These are phyloP conservation scores for Bombus ignitus DNA, from an alignment of 1,140 invertebrate genomes.

Conservation along the genomic window DNA sequence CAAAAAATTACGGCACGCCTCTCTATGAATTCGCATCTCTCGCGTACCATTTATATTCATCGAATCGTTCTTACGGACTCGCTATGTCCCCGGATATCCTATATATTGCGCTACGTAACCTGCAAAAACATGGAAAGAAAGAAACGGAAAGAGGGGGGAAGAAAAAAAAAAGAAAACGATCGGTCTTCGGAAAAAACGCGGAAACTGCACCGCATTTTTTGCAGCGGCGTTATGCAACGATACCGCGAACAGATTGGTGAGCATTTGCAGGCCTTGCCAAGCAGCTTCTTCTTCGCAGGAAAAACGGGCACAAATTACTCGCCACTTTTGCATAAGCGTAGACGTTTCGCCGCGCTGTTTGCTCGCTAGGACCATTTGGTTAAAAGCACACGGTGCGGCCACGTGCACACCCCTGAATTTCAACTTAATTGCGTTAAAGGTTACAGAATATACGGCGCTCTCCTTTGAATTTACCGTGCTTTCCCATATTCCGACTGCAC, in stretches of 20 bases:
- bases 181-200: not conserved
- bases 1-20: not conserved
- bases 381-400: constrained; percentile 56
- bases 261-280: not conserved
- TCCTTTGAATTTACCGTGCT: constrained; percentile 40
- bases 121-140: not conserved
- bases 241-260: constrained; percentile 24
- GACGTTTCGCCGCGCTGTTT: constrained; percentile 34
- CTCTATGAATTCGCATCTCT: not conserved
- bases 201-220: not conserved
- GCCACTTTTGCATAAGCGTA: constrained; percentile 42
- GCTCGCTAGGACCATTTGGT: constrained; percentile 51
- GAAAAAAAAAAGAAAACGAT: not conserved
- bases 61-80: not conserved
- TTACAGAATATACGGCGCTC: constrained; percentile 17
- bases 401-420: constrained; percentile 34
- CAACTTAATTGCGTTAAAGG: constrained; percentile 66
- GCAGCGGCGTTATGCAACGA: constrained; percentile 11
- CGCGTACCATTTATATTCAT: not conserved
- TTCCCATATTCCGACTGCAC: not conserved
- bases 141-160: too few relatives aligned
- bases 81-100: not conserved
- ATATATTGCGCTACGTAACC: not conserved
- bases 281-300: not conserved
- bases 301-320: constrained; percentile 39